Evolutionary conservation across 2,113 vertebrate genomes (phyloP).

Genomic region (Martes martes): DNA sequence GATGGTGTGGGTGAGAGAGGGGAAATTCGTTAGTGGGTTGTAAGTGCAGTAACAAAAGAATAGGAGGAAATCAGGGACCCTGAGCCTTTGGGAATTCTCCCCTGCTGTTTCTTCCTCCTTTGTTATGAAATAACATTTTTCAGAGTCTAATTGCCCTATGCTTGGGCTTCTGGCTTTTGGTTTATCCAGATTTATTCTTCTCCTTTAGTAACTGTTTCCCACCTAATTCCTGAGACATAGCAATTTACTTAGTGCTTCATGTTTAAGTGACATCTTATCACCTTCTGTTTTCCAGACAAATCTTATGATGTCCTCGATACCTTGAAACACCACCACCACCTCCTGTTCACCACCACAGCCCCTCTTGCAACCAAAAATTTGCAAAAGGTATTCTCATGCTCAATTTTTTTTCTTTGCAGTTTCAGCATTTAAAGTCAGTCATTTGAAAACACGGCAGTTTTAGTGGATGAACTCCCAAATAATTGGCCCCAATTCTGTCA

Average conservation of each 20-base stretch:
- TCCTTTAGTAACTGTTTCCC: background rate
- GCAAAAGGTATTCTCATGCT: background rate
- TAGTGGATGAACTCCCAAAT: background rate
- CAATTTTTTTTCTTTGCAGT: background rate
- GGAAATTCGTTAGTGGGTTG: background rate
- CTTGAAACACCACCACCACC: background rate
- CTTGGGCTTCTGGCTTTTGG: background rate
- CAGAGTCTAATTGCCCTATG: conserved; percentile 8
- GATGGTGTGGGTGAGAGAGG: background rate
- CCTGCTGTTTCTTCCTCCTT: background rate
- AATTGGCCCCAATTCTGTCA: background rate
- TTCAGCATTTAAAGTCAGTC: background rate
- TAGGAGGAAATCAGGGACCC: background rate
- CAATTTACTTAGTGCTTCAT: background rate
- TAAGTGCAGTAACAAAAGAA: conserved; percentile 24
- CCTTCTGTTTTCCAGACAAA: background rate
- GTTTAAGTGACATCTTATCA: background rate
- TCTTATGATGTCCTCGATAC: background rate
- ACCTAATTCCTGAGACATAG: background rate
- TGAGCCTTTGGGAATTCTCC: background rate
- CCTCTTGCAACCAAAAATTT: conserved; percentile 19
- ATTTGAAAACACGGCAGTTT: background rate
- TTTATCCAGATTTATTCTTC: conserved; percentile 24
- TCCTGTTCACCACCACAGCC: background rate
- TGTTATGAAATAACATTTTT: conserved; percentile 38